A percentile compares a stretch with the other conserved stretches of the same genome.
Evolutionary conservation across 1,140 invertebrate species (phyloP).

Genomic region (Micrasema minimum): DNA sequence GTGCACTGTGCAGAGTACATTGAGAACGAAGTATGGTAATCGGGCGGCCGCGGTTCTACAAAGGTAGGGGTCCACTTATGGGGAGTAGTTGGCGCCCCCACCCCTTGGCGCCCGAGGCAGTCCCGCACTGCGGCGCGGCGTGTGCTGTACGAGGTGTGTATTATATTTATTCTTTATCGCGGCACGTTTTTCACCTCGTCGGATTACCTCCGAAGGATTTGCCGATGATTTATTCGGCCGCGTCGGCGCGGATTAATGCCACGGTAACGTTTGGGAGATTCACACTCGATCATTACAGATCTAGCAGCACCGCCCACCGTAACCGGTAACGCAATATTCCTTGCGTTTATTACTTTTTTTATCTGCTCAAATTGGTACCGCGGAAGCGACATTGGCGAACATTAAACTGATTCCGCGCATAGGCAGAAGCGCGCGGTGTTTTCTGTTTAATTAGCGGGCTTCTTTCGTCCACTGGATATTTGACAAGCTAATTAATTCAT

Average conservation of each 20-base stretch:
- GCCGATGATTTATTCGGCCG: constrained; percentile 10
- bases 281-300: constrained; percentile 10
- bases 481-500: constrained; percentile 33
- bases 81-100: constrained; percentile 7
- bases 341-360: background rate
- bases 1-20: too few species aligned
- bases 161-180: constrained; percentile 28
- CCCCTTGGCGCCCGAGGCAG: constrained; percentile 14
- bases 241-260: constrained; percentile 12
- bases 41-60: constrained; percentile 9
- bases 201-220: constrained; percentile 10
- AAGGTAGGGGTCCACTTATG: constrained; percentile 17
- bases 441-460: background rate
- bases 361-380: too few species aligned
- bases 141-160: constrained; percentile 2
- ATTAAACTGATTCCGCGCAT: too few species aligned
- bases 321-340: background rate
- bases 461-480: constrained; percentile 15
- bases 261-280: background rate
- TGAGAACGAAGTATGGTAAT: constrained; percentile 25
- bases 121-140: constrained; percentile 10
- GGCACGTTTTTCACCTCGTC: constrained; percentile 18
- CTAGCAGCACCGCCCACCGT: background rate
- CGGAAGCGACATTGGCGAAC: too few species aligned
- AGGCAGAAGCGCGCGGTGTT: too few species aligned